These are phyloP conservation scores for Carassius carassius DNA, from an alignment of 2,113 vertebrate species.

Conservation along the genomic window DNA sequence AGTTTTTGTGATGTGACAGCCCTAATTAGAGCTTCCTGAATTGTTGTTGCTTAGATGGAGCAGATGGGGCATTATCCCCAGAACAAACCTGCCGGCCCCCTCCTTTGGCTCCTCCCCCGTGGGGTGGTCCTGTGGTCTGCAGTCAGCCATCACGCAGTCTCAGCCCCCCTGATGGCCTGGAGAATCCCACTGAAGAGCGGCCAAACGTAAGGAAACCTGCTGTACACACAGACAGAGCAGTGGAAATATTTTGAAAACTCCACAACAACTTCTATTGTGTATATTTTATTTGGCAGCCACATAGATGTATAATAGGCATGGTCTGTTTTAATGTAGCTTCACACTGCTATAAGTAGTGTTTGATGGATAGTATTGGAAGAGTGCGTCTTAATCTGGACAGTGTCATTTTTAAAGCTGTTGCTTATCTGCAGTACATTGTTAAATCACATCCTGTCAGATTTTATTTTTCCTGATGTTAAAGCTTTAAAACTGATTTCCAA, in stretches of 20 bases:
- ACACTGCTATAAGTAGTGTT: background rate
- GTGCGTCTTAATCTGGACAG: background rate
- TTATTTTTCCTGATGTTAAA: background rate
- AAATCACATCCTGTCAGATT: background rate
- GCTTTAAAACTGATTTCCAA: background rate
- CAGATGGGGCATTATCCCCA: constrained; percentile 84
- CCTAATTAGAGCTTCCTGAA: background rate
- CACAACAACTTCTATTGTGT: background rate
- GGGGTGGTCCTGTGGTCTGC: constrained; percentile 84
- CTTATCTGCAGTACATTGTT: background rate
- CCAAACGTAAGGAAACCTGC: constrained; percentile 52
- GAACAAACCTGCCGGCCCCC: constrained; percentile 84
- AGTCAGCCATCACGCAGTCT: constrained; percentile 93
- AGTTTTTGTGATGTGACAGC: background rate
- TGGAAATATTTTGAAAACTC: background rate
- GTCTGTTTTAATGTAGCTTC: constrained; percentile 5
- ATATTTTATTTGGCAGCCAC: background rate
- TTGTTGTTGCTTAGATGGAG: constrained; percentile 76
- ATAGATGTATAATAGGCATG: background rate
- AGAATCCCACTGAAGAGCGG: constrained; percentile 82
- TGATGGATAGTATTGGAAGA: background rate
- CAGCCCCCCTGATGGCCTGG: constrained; percentile 87
- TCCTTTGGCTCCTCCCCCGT: constrained; percentile 74
- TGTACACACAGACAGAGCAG: background rate
- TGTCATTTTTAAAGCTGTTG: background rate